Percentiles rank a stretch among this genome's conserved stretches.
Evolutionary conservation across 2,797 vertebrate genomes (phyloP).

Genomic region (Phyllotis vaccarum): DNA sequence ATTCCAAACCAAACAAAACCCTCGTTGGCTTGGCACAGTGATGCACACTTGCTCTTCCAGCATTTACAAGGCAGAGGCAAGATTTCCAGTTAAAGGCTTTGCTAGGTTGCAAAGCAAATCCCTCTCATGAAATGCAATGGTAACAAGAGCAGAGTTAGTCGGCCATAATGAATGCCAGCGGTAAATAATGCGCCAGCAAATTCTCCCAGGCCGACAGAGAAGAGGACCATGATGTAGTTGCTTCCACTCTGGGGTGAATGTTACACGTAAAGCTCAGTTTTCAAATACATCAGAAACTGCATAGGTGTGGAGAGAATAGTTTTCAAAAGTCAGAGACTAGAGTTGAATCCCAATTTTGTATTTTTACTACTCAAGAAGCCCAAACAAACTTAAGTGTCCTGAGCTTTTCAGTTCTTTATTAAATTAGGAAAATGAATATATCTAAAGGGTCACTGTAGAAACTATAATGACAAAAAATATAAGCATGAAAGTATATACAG

Average conservation of each 20-base stretch:
- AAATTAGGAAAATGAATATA: conserved; percentile 17
- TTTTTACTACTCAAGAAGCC: conserved; percentile 18
- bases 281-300: conserved; percentile 35
- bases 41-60: not conserved
- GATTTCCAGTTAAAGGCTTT: not conserved
- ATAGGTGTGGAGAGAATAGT: not conserved
- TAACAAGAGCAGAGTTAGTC: not conserved
- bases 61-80: not conserved
- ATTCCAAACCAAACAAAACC: not conserved
- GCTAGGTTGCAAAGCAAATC: not conserved
- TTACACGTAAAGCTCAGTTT: not conserved
- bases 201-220: not conserved
- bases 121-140: not conserved
- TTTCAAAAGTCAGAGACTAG: conserved; percentile 41
- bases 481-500: not conserved
- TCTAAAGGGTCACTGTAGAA: not conserved
- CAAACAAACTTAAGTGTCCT: conserved; percentile 25
- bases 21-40: not conserved
- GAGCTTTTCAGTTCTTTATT: conserved; percentile 20
- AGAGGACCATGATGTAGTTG: not conserved
- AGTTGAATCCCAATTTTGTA: conserved; percentile 3
- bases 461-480: not conserved
- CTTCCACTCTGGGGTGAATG: not conserved
- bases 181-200: conserved; percentile 22
- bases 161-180: not conserved